These are phyloP conservation scores for Poecile montanus DNA, from an alignment of 2,797 vertebrate species.

Conservation along the genomic window DNA sequence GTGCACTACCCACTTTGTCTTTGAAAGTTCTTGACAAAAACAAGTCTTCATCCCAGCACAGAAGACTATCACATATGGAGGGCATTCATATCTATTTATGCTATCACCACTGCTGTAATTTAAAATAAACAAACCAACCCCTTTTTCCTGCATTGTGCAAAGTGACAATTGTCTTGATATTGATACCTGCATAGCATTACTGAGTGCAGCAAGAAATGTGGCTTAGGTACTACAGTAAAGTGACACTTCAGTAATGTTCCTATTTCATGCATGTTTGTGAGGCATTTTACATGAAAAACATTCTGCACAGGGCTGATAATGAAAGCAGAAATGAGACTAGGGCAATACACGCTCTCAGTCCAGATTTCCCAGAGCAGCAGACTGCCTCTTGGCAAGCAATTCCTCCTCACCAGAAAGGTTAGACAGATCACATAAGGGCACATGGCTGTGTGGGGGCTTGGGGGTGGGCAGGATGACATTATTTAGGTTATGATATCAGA, in stretches of 20 bases:
- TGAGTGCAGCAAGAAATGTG: not conserved
- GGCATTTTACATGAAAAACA: not conserved
- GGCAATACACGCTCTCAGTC: not conserved
- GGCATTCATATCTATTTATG: not conserved
- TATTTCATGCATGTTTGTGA: not conserved
- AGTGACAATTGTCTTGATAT: not conserved
- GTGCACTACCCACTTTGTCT: not conserved
- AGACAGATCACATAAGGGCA: not conserved
- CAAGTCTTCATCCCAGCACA: fast-evolving
- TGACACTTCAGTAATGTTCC: not conserved
- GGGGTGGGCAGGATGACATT: not conserved
- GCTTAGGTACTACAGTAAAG: not conserved
- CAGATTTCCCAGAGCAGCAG: not conserved
- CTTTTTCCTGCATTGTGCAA: not conserved
- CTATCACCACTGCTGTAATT: not conserved
- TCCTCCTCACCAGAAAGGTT: not conserved
- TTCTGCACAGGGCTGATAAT: not conserved
- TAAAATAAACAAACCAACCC: not conserved
- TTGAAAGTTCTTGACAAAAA: not conserved
- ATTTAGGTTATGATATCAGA: not conserved
- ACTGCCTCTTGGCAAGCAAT: not conserved
- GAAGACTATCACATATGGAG: not conserved
- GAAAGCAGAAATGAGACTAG: not conserved
- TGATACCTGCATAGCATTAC: not conserved
- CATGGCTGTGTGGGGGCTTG: not conserved